These are phyloP conservation scores for Eupithecia subfuscata DNA, from an alignment of 2,888 invertebrate genomes.

Conservation along the genomic window DNA sequence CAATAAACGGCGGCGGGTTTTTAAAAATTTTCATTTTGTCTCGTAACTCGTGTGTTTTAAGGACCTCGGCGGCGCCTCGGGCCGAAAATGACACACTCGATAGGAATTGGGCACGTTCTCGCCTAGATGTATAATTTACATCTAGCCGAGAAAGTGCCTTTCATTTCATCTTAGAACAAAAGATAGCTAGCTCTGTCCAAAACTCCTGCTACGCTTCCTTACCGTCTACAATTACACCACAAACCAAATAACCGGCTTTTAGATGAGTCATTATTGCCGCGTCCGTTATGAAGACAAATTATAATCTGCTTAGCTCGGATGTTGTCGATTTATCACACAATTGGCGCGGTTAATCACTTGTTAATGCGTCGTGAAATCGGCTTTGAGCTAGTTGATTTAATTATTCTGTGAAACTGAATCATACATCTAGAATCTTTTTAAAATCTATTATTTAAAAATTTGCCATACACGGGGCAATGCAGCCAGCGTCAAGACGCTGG, in stretches of 20 bases:
- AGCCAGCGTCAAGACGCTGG: no score
- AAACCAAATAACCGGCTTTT: slow-evolving; percentile 19
- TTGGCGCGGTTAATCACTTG: slow-evolving; percentile 60
- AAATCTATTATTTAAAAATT: no score
- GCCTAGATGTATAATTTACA: no score
- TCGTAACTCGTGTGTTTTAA: no score
- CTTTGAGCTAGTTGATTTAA: neutral
- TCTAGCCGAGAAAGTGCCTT: no score
- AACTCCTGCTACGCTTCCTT: neutral
- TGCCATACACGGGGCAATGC: no score
- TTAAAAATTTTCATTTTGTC: no score
- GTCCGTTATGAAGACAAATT: slow-evolving; percentile 38
- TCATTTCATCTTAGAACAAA: neutral
- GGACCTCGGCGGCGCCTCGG: no score
- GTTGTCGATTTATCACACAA: slow-evolving; percentile 64
- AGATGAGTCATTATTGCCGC: slow-evolving; percentile 39
- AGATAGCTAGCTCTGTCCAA: neutral
- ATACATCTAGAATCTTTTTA: neutral
- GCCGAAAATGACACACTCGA: no score
- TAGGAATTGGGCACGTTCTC: no score
- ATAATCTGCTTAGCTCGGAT: slow-evolving; percentile 58
- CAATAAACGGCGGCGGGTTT: no score
- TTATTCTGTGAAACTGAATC: neutral
- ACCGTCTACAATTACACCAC: neutral
- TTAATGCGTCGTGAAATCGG: slow-evolving; percentile 42